Evolutionary conservation across 2,888 invertebrate species (phyloP).

Genomic region (Plebejus anna): DNA sequence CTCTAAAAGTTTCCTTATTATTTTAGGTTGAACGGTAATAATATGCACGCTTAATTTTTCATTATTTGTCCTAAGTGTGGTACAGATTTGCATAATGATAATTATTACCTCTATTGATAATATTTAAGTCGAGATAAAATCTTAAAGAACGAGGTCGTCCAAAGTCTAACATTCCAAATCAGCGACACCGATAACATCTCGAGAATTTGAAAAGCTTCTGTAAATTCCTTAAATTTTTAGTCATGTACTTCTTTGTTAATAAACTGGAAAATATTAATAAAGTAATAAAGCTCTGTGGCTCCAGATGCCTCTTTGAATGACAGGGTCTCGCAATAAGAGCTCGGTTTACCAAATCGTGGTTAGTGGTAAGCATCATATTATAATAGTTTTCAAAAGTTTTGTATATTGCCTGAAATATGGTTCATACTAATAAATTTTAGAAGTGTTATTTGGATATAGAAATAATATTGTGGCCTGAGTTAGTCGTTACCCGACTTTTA

Average conservation of each 20-base stretch:
- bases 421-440: no score
- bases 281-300: neutral
- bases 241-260: neutral
- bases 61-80: neutral
- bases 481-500: no score
- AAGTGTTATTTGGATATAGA: no score
- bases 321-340: no score
- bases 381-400: no score
- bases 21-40: neutral
- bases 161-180: neutral
- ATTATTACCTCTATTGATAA: neutral
- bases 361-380: no score
- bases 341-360: no score
- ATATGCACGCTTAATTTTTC: neutral
- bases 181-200: neutral
- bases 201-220: conserved; percentile 1
- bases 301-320: no score
- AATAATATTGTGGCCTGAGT: no score
- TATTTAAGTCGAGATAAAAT: neutral
- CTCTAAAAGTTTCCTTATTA: neutral
- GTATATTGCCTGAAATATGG: no score
- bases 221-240: neutral
- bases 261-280: neutral
- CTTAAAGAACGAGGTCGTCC: neutral
- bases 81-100: neutral